Evolutionary conservation across 2,113 vertebrate species (phyloP), one percentile per base, ranked within the genome.

Genomic region (Pangasianodon gigas): DNA sequence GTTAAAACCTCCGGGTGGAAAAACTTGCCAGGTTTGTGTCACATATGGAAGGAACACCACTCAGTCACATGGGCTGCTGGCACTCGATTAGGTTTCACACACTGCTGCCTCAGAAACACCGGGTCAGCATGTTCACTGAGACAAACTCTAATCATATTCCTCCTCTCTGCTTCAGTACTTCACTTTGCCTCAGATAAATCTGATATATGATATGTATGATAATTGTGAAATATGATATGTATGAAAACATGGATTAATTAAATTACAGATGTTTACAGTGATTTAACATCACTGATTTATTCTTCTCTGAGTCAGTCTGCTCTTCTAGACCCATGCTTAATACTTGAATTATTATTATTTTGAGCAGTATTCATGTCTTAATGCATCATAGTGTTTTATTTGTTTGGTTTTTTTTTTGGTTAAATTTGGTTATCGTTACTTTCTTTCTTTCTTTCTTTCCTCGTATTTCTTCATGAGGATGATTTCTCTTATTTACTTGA

Each of bases 51-150:
- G 32, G 13, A 54, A 41, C 24, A 88, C 60, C 74, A 19, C 56
- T n/a, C 4, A 4, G 29, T 65, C 24, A 46, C 56, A n/a, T 6
- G 29, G 67, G 41, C 26, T 80, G 41, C 87, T 37, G 16, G 29
- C 19, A 67, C 32, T 69, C 2, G 7, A 16, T 52, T 81, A 88
- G 46, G 21, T 71, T 84, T 83, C 37, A 52, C 44, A 82, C 52
- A 24, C 16, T 75, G 32, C 44, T 67, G 81, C 65, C 54, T 88
- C 19, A 24, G 71, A 85, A 65, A 46, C 6, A 10, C 21, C 9
- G 19, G 4, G 24, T 84, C 81, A 85, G 81, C 46, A 67, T 48
- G 75, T 84, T 90, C 81, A 88, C n/a, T 16, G 58, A 88, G 21
- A 29, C 74, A 32, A 80, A 46, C 58, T 67, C 74, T 26, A 67